These are phyloP conservation scores for Speoplatyrhinus poulsoni DNA, from an alignment of 2,113 vertebrate genomes.

Conservation along the genomic window DNA sequence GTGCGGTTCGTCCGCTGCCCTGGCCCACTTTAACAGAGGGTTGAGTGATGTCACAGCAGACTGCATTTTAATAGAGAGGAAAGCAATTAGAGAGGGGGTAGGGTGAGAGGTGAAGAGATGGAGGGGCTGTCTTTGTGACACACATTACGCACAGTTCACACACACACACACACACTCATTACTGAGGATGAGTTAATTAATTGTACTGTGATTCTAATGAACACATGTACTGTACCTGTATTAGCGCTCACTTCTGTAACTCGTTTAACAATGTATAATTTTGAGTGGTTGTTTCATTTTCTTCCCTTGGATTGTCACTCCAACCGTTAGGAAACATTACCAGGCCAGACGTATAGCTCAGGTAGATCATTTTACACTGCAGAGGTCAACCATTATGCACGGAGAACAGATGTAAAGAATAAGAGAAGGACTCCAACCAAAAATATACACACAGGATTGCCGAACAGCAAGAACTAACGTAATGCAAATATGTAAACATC, in stretches of 20 bases:
- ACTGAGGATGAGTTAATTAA: constrained; percentile 81
- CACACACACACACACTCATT: constrained; percentile 71
- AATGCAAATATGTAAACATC: constrained; percentile 41
- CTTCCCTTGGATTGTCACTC: not conserved
- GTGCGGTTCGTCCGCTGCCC: constrained; percentile 25
- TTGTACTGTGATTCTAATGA: constrained; percentile 73
- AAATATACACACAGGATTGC: not conserved
- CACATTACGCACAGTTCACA: constrained; percentile 58
- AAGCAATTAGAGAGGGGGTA: constrained; percentile 76
- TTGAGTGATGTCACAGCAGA: constrained; percentile 78
- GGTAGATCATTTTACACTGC: not conserved
- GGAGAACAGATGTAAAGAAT: not conserved
- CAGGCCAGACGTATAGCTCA: not conserved
- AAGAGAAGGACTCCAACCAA: not conserved
- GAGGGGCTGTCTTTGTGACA: constrained; percentile 68
- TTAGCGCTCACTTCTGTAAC: not conserved
- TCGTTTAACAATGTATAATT: no score
- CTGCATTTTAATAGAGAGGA: constrained; percentile 79
- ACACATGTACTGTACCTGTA: not conserved
- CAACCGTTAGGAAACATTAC: not conserved
- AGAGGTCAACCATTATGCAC: no score
- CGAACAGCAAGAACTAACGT: constrained; percentile 21
- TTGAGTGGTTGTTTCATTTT: not conserved
- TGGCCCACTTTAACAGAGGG: constrained; percentile 58
- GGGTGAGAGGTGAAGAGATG: constrained; percentile 73